Evolutionary conservation across 2,797 vertebrate genomes (phyloP).

Genomic region (Notoglanidium macrostoma): DNA sequence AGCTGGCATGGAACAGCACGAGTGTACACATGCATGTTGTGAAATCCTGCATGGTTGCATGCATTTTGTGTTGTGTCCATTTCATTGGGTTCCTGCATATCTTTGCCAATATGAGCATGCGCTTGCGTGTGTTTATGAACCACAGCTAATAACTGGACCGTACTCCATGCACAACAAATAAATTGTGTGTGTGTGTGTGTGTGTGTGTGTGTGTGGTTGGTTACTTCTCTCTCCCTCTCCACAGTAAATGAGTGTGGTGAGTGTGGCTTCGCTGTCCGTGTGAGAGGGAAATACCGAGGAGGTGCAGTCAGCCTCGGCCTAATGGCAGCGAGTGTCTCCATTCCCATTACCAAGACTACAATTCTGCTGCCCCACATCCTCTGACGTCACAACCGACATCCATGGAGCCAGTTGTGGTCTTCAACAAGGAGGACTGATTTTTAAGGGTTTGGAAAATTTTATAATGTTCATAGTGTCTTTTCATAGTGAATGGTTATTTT

Average conservation of each 20-base stretch:
- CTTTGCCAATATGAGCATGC: not conserved
- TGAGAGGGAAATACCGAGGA: conserved; percentile 69
- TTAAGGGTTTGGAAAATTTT: conserved; percentile 31
- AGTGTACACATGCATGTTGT: not conserved
- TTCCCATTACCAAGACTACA: conserved; percentile 69
- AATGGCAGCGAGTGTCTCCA: conserved; percentile 69
- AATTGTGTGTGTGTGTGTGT: conserved; percentile 32
- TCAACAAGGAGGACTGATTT: conserved; percentile 26
- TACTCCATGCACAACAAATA: conserved; percentile 14
- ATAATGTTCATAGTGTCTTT: conserved; percentile 5
- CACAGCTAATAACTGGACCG: conserved; percentile 2
- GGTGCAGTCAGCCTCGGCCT: conserved; percentile 71
- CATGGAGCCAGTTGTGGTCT: conserved; percentile 48
- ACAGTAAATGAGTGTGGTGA: conserved; percentile 45
- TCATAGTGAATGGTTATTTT: conserved; percentile 13
- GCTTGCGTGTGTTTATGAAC: not conserved
- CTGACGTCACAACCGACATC: conserved; percentile 65
- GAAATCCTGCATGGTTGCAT: conserved; percentile 5
- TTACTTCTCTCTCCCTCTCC: conserved; percentile 14
- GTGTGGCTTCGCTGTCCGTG: conserved; percentile 47
- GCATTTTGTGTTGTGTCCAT: not conserved
- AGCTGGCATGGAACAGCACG: conserved; percentile 6
- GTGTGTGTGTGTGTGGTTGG: conserved; percentile 7
- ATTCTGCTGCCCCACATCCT: conserved; percentile 73
- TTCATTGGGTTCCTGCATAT: not conserved